A percentile compares a stretch with the other conserved stretches of the same genome.
Evolutionary conservation across 2,797 vertebrate genomes (phyloP).

Genomic region (Poeciliopsis presidionis): DNA sequence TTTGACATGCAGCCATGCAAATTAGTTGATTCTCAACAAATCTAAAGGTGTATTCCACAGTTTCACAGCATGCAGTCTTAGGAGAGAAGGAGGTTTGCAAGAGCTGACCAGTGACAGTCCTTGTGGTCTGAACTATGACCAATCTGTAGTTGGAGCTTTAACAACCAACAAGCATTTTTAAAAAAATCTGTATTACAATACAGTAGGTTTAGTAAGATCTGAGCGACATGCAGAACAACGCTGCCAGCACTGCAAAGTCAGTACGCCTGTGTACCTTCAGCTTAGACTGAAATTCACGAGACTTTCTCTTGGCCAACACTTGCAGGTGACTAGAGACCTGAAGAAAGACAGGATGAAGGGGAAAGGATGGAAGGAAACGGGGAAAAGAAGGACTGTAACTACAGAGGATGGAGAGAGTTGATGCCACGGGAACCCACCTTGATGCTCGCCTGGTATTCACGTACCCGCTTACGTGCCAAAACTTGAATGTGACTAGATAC

Average conservation of each 20-base stretch:
- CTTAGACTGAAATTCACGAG: constrained; percentile 98
- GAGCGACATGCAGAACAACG: constrained; percentile 55
- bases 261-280: constrained; percentile 89
- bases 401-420: constrained; percentile 72
- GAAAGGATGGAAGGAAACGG: constrained; percentile 41
- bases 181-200: constrained; percentile 2
- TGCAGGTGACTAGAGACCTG: constrained; percentile 99
- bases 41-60: neutral
- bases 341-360: constrained; percentile 83
- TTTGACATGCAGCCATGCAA: constrained; percentile 9
- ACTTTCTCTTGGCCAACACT: constrained; percentile 98
- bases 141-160: neutral
- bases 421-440: constrained; percentile 85
- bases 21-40: neutral
- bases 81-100: neutral
- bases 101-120: neutral
- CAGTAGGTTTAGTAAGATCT: constrained; percentile 22
- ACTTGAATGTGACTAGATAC: constrained; percentile 99
- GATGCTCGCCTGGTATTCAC: constrained; percentile 98
- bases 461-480: constrained; percentile 98
- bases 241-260: constrained; percentile 47
- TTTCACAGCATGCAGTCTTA: neutral
- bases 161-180: neutral
- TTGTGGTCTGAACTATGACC: neutral
- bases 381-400: constrained; percentile 77